A percentile compares a stretch with the other conserved stretches of the same genome.
Evolutionary conservation across 2,888 invertebrate species (phyloP).

Genomic region (Deilephila porcellus): DNA sequence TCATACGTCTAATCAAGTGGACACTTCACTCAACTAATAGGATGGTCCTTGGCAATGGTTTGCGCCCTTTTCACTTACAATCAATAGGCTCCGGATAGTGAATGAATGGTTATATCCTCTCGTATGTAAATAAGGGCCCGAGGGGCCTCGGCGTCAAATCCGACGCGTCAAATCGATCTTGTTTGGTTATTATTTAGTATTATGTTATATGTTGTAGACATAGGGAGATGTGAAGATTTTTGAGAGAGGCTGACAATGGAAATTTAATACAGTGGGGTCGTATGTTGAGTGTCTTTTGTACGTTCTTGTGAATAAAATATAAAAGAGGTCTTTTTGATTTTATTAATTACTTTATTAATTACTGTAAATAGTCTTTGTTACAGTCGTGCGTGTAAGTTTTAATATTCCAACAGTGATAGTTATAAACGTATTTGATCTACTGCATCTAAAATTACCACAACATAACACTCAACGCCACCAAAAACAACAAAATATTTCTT

Average conservation of each 20-base stretch:
- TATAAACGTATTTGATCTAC: no score
- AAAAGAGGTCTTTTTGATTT: no score
- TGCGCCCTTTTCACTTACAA: slow-evolving; percentile 17
- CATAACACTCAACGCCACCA: not conserved
- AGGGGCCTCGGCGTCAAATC: not conserved
- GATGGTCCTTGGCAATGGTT: slow-evolving; percentile 17
- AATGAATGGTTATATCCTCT: slow-evolving; percentile 22
- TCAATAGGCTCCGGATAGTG: slow-evolving; percentile 5
- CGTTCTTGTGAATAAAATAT: no score
- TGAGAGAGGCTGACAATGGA: no score
- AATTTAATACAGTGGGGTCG: no score
- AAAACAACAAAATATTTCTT: not conserved
- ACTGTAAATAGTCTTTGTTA: no score
- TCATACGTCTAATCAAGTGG: not conserved
- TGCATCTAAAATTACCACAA: not conserved
- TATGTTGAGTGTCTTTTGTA: no score
- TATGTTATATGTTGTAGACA: not conserved
- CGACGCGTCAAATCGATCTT: not conserved
- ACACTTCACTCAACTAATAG: not conserved
- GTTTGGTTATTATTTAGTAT: not conserved
- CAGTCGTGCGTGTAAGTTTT: no score
- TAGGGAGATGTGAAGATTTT: not conserved
- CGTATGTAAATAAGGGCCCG: not conserved
- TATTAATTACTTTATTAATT: no score
- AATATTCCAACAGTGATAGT: no score